These are phyloP conservation scores for Hiodon tergisus DNA, from an alignment of 2,113 vertebrate genomes.

Conservation along the genomic window DNA sequence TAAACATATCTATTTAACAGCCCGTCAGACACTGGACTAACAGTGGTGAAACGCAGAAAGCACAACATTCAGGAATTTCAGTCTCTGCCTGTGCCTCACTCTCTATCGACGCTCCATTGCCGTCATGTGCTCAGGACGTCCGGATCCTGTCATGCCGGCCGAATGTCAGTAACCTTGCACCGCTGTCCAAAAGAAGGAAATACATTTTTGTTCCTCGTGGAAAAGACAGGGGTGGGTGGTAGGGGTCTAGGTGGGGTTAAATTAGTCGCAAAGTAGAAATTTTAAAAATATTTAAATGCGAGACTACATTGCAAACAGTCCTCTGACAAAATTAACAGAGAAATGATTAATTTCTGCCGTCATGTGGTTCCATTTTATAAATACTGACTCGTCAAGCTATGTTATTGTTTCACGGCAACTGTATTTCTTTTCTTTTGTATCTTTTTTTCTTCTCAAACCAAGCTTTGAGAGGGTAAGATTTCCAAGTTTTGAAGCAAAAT, in stretches of 20 bases:
- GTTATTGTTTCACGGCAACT: constrained; percentile 65
- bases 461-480: not conserved
- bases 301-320: constrained; percentile 49
- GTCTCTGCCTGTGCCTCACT: no score
- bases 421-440: constrained; percentile 40
- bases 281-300: constrained; percentile 39
- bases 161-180: constrained; percentile 46
- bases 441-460: constrained; percentile 46
- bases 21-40: no score
- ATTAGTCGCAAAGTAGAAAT: constrained; percentile 21
- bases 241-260: not conserved
- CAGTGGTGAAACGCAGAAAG: no score
- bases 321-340: constrained; percentile 48
- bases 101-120: not conserved
- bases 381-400: constrained; percentile 49
- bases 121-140: not conserved
- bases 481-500: constrained; percentile 33
- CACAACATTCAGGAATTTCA: not conserved
- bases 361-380: constrained; percentile 54
- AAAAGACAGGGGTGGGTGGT: not conserved
- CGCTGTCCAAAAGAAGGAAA: not conserved
- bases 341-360: constrained; percentile 66
- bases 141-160: constrained; percentile 16
- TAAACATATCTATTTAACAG: no score
- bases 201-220: not conserved